Evolutionary conservation across 2,113 vertebrate genomes (phyloP).

Genomic region (Solenodon paradoxus): DNA sequence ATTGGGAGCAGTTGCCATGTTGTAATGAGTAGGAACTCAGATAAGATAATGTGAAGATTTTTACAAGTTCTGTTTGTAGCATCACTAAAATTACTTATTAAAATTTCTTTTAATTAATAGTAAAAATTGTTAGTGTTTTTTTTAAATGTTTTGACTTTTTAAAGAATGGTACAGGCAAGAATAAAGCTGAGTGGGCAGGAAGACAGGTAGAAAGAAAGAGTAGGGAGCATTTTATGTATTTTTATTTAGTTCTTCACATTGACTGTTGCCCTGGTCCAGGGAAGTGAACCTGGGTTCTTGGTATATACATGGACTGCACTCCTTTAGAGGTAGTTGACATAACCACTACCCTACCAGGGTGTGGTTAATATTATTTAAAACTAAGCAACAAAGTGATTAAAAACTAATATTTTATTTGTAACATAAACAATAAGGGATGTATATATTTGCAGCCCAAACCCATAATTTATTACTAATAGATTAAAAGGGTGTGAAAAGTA

Average conservation of each 20-base stretch:
- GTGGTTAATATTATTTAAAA: too few species aligned
- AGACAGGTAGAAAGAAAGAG: too few species aligned
- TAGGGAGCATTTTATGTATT: too few species aligned
- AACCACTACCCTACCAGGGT: too few species aligned
- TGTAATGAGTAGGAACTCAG: background rate
- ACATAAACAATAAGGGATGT: background rate
- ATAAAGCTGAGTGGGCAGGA: too few species aligned
- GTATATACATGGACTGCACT: too few species aligned
- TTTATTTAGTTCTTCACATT: too few species aligned
- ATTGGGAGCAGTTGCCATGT: background rate
- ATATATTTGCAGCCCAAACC: background rate
- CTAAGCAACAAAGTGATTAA: background rate
- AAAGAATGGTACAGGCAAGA: too few species aligned
- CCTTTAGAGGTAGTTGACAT: too few species aligned
- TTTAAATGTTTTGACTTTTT: background rate
- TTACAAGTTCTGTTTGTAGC: background rate
- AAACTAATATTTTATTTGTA: background rate
- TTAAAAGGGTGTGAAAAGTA: background rate
- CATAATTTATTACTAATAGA: background rate
- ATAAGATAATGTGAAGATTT: background rate
- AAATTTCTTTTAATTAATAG: background rate
- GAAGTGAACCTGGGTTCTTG: too few species aligned
- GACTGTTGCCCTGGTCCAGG: too few species aligned
- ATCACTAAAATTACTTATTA: background rate
- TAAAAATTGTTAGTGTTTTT: background rate